A percentile compares a stretch with the other conserved stretches of the same genome.
Conservation (phyloP, 2,113 vertebrate genomes). For the Chamaetylas fuelleborni region DNA sequence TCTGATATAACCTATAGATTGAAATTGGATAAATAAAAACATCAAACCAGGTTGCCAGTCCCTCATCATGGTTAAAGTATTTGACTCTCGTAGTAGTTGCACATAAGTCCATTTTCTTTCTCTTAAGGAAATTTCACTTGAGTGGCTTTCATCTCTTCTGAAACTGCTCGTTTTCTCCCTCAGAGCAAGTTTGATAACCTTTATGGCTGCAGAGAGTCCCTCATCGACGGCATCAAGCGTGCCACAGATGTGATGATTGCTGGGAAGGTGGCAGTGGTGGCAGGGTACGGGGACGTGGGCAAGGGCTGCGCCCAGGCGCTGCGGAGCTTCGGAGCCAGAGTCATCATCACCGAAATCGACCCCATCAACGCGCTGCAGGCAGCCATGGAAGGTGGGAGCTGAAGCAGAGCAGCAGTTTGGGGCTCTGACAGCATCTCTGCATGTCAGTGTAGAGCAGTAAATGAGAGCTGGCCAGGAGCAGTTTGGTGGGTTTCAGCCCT, state of each 20-base stretch:
- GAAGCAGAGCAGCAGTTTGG: not conserved
- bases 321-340: slow-evolving; percentile 88
- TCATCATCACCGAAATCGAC: slow-evolving; percentile 95
- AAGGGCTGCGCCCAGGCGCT: slow-evolving; percentile 97
- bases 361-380: slow-evolving; percentile 97
- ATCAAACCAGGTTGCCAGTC: not conserved
- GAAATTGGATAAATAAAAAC: not conserved
- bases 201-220: slow-evolving; percentile 96
- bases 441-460: not conserved
- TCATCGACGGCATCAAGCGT: slow-evolving; percentile 97
- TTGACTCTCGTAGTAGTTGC: not conserved
- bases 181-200: slow-evolving; percentile 99
- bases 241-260: slow-evolving; percentile 99
- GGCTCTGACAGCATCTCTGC: rapidly evolving
- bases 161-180: not conserved
- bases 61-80: not conserved
- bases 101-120: not conserved
- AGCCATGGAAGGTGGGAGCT: slow-evolving; percentile 90
- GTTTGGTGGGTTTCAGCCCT: not conserved
- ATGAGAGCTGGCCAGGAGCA: not conserved
- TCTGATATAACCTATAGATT: not conserved
- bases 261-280: slow-evolving; percentile 94
- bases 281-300: slow-evolving; percentile 94
- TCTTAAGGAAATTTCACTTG: not conserved
- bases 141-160: not conserved